Evolutionary conservation across 2,797 vertebrate species (phyloP).

Genomic region (Varecia variegata): DNA sequence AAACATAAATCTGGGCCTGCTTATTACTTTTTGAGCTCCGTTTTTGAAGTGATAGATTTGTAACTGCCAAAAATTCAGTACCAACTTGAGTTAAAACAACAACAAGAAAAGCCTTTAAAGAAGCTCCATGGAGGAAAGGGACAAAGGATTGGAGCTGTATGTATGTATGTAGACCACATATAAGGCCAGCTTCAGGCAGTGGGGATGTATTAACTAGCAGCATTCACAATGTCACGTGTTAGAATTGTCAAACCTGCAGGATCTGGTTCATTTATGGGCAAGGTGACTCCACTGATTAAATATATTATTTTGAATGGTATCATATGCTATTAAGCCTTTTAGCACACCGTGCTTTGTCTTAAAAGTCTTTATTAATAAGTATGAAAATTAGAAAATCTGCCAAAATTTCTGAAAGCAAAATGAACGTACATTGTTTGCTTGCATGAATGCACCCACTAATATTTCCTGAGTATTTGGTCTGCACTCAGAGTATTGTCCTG

Average conservation of each 20-base stretch:
- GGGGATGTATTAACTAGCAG: not conserved
- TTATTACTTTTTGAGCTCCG: conserved; percentile 72
- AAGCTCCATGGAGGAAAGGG: conserved; percentile 36
- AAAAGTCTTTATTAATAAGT: not conserved
- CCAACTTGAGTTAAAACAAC: conserved; percentile 31
- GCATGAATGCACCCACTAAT: not conserved
- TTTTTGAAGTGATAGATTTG: conserved; percentile 68
- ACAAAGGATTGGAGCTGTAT: conserved; percentile 41
- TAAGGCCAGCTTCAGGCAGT: not conserved
- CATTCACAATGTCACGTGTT: not conserved
- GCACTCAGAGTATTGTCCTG: not conserved
- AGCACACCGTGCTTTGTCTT: not conserved
- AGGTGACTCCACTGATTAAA: not conserved
- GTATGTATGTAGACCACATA: not conserved
- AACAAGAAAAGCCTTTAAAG: not conserved
- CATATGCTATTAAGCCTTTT: not conserved
- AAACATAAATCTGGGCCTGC: conserved; percentile 71
- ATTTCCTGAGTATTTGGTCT: not conserved
- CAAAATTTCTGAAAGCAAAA: conserved; percentile 1
- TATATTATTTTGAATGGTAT: conserved; percentile 10
- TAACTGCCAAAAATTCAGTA: conserved; percentile 71
- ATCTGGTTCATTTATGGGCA: not conserved
- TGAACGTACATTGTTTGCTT: not conserved
- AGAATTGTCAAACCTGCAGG: not conserved
- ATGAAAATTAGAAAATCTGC: not conserved